A percentile compares a stretch with the other conserved stretches of the same genome.
Conservation (phyloP, 2,113 vertebrate species). For the Chascanopsetta lugubris region DNA sequence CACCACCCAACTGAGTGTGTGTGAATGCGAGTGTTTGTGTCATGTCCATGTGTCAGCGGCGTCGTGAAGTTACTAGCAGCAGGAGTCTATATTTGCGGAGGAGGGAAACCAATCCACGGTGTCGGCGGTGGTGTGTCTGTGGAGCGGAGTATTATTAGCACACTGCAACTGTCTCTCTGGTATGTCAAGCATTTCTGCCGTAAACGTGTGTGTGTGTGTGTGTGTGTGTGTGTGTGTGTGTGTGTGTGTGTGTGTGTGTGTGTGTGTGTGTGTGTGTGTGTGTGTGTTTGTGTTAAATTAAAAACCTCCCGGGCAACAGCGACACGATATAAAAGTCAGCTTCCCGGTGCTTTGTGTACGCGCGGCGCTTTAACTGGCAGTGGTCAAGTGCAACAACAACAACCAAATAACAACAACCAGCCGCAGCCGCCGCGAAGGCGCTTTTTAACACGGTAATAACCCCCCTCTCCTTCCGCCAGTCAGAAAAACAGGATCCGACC, state of each 20-base stretch:
- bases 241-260: constrained; percentile 43
- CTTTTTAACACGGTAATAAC: constrained; percentile 71
- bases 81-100: constrained; percentile 72
- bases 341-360: not conserved
- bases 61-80: constrained; percentile 54
- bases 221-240: constrained; percentile 38
- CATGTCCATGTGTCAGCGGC: constrained; percentile 60
- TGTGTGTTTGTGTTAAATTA: too few relatives aligned
- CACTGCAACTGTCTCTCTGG: constrained; percentile 78
- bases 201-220: constrained; percentile 47
- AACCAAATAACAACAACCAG: constrained; percentile 25
- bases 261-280: constrained; percentile 41
- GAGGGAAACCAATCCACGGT: constrained; percentile 77
- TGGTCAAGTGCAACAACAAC: constrained; percentile 70
- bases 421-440: too few relatives aligned
- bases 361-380: constrained; percentile 32
- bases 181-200: constrained; percentile 82
- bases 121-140: constrained; percentile 72
- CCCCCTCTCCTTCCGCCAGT: constrained; percentile 70
- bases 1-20: not conserved
- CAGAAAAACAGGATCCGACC: constrained; percentile 71
- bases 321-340: constrained; percentile 13
- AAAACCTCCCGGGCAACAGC: constrained; percentile 17
- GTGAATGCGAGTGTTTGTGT: constrained; percentile 18
- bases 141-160: constrained; percentile 83